phyloP scores from a whole-genome alignment of 1,140 invertebrate genomes.

The Penaeus japonicus region DNA sequence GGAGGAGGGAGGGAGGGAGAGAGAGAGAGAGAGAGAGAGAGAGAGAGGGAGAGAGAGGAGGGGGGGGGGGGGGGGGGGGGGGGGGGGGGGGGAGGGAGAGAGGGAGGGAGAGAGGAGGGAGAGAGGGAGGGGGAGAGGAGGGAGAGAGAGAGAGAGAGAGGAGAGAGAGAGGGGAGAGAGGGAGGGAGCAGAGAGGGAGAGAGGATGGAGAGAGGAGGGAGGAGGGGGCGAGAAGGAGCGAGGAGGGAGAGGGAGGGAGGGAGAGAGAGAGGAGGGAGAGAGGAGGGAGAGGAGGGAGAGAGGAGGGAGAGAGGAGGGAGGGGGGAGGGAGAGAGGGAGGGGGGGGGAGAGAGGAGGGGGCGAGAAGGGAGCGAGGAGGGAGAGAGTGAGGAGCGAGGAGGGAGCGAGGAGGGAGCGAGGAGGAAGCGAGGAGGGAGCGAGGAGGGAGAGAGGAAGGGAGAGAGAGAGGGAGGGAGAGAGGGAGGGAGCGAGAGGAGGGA shows the following conservation, averaged over 20 bases:
- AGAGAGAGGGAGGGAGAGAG: background rate
- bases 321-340: background rate
- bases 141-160: no score
- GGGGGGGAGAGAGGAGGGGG: background rate
- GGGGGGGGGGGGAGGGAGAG: background rate
- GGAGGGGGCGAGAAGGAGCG: no score
- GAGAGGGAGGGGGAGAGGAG: background rate
- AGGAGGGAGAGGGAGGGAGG: no score
- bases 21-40: background rate
- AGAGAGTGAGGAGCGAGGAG: slow-evolving; percentile 3
- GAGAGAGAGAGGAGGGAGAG: no score
- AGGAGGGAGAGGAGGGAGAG: background rate
- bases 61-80: background rate
- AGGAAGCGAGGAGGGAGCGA: background rate
- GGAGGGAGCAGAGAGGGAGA: no score
- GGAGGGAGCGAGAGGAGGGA: background rate
- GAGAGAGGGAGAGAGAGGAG: no score
- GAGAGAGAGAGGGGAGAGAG: no score
- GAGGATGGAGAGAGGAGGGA: no score
- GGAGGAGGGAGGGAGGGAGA: background rate
- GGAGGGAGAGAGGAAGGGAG: background rate
- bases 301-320: background rate
- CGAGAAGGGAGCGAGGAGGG: background rate
- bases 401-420: background rate
- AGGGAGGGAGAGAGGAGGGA: background rate